Evolutionary conservation across 2,888 invertebrate genomes (phyloP), one percentile per base, ranked within the genome.

Genomic region (Harpagoxenus sublaevis): DNA sequence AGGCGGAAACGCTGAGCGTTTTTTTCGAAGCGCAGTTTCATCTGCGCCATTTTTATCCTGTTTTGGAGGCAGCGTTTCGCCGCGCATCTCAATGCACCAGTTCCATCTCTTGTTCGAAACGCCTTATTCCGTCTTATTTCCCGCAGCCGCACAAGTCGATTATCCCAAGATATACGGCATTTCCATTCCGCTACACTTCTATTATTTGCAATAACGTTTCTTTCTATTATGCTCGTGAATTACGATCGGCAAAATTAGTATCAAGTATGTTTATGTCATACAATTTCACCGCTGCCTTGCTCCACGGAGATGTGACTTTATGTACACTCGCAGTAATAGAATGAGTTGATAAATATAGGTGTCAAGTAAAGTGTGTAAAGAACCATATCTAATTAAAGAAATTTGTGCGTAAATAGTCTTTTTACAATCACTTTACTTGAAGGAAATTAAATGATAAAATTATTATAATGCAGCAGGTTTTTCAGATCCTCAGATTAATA

Each of bases 31-130:
- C 23, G 18, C 23, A 71, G 48, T 62, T 73, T 81, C 74, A 66
- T 83, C 81, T 60, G 45, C 39, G 75, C 31, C 62, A 86, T 85
- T 88, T 88, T 84, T 84, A 83, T 84, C 66, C 77, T 85, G 78
- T 66, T 85, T 79, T 63, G 60, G 45, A 48, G 66, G 28, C 62
- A 74, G 53, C 84, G 23, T 74, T 35, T 65, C 68, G 68, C 73
- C 65, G 84, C 82, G 84, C 85, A 87, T 85, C 86, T 71, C 75
- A 86, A 84, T 89, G 60, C 60, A 79, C 71, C 57, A 35, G 79
- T 85, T 85, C 75, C 53, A 62, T 81, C 60, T 81, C 48, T 81
- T 73, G 5, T 73, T 63, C 55, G 42, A 65, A 65, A 48, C 45
- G 55, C 60, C 60, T 45, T 68, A 57, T 39, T 70, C 60, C 60